Evolutionary conservation across 2,888 invertebrate genomes (phyloP), one percentile per base, ranked within the genome.

Genomic region (Pristionchus arcanus): DNA sequence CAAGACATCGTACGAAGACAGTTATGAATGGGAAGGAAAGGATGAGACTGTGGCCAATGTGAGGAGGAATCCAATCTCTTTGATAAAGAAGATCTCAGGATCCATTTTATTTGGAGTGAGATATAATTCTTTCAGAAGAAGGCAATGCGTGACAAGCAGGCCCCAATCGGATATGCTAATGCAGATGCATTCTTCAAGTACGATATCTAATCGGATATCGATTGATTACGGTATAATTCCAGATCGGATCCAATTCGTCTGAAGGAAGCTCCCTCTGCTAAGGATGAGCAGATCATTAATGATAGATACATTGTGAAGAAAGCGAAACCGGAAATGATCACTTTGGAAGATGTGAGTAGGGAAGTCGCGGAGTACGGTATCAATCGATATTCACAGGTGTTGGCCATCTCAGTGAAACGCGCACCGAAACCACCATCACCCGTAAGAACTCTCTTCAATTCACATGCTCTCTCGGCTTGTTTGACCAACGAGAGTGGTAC

Each of bases 1-100:
- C 74, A 74, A 71, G 53, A 34, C 28, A 5, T 42, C 74, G 11
- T 88, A 31, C 15, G 63, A 68, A 25, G 87, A 87, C 34, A 11
- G 37, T 25, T 87, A 87, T 28, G 87, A 87, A n/a, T 87, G 87
- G 87, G 87, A 87, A 49, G n/a, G 34, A 19, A 68, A 37, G 42
- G 34, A 42, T 11, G 42, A 16, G 13, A 37, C 31, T 16, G 21
- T 1, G n/a, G 28, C 31, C 42, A 87, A 87, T 68, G 87, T 87
- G 68, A 68, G 84, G 49, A 53, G 42, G 42, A 42, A 42, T 42
- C 42, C 9, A 42, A 9, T 49, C 3, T 49, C 4, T 49, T 49
- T 49, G 42, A 49, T 49, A 49, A 13, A 49, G 42, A 49, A 9
- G 42, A 49, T 49, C 4, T 42, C 4, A 42, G 4, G 42, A 49